A percentile compares a stretch with the other conserved stretches of the same genome.
Evolutionary conservation across 2,797 vertebrate species (phyloP).

Genomic region (Spheniscus humboldti): DNA sequence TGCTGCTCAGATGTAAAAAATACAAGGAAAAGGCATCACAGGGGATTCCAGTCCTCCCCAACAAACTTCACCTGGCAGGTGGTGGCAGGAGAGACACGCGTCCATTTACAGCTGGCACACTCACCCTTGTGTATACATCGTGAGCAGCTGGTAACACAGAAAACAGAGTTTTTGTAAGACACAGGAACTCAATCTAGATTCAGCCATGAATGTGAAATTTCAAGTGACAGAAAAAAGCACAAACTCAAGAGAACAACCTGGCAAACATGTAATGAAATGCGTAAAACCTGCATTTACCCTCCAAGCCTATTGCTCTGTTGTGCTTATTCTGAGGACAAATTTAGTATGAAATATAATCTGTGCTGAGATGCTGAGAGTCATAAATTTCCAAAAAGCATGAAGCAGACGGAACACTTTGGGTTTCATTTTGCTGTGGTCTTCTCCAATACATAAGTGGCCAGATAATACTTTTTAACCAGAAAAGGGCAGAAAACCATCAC

Average conservation of each 20-base stretch:
- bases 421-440: background rate
- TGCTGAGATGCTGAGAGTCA: background rate
- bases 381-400: background rate
- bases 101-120: conserved; percentile 72
- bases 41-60: background rate
- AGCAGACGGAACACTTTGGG: background rate
- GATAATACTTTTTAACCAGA: background rate
- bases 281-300: background rate
- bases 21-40: background rate
- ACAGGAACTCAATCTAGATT: background rate
- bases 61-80: conserved; percentile 72
- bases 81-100: conserved; percentile 60
- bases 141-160: conserved; percentile 68
- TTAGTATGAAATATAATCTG: background rate
- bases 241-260: background rate
- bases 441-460: background rate
- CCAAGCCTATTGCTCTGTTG: background rate
- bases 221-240: background rate
- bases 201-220: background rate
- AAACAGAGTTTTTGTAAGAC: conserved; percentile 37
- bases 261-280: background rate
- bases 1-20: background rate
- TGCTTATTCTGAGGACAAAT: background rate
- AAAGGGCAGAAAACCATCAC: background rate
- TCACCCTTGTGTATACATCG: conserved; percentile 41